These are phyloP conservation scores for Gopherus evgoodei DNA, from an alignment of 2,113 vertebrate genomes.

Conservation along the genomic window DNA sequence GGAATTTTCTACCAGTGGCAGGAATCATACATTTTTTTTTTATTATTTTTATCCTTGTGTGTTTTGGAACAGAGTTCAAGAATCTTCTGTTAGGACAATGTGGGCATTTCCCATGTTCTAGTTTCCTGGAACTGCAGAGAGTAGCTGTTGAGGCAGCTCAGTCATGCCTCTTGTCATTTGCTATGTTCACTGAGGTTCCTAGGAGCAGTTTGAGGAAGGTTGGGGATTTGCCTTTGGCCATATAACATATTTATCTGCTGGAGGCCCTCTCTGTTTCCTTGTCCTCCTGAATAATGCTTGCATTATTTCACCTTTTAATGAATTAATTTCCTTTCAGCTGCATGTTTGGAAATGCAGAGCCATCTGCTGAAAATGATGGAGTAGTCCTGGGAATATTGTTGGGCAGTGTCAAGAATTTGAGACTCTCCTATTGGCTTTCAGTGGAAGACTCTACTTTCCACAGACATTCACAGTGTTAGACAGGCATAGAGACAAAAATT, in stretches of 20 bases:
- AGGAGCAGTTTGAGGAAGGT: neutral
- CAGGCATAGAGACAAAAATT: neutral
- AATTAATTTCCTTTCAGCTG: slow-evolving; percentile 24
- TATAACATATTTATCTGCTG: neutral
- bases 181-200: neutral
- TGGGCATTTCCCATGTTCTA: neutral
- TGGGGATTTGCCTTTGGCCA: neutral
- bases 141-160: neutral
- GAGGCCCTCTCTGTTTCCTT: neutral
- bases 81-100: neutral
- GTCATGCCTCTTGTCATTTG: neutral
- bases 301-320: neutral
- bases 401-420: neutral
- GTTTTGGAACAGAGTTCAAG: neutral
- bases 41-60: neutral
- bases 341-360: neutral
- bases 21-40: neutral
- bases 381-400: neutral
- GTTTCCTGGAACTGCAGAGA: neutral
- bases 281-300: neutral
- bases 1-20: neutral
- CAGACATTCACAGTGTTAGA: accelerated
- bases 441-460: neutral
- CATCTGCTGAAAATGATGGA: neutral
- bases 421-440: neutral